Evolutionary conservation across 2,113 vertebrate genomes (phyloP).

Genomic region (Phyllopteryx taeniolatus): DNA sequence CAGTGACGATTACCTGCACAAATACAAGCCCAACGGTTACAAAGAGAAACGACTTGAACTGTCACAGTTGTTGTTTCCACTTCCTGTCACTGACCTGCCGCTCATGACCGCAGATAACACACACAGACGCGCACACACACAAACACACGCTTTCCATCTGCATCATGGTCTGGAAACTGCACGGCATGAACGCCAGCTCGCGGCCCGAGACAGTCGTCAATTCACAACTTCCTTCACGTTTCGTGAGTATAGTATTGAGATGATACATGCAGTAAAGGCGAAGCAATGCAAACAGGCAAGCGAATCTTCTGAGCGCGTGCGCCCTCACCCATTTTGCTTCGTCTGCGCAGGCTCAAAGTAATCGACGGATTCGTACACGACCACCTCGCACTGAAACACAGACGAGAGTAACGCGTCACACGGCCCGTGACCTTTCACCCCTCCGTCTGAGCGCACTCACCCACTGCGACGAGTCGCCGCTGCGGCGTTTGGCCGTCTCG

Average conservation of each 20-base stretch:
- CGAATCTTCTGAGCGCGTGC: neutral
- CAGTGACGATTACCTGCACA: neutral
- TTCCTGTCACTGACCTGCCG: slow-evolving; percentile 52
- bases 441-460: slow-evolving; percentile 35
- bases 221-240: neutral
- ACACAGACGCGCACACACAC: neutral
- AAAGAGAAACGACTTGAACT: neutral
- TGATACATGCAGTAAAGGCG: neutral
- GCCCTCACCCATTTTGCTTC: slow-evolving; percentile 32
- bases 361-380: slow-evolving; percentile 54
- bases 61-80: slow-evolving; percentile 37
- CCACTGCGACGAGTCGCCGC: slow-evolving; percentile 56
- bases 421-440: neutral
- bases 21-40: neutral
- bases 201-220: neutral
- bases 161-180: neutral
- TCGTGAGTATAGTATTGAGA: neutral
- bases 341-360: slow-evolving; percentile 46
- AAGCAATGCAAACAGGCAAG: neutral
- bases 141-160: slow-evolving; percentile 39
- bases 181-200: neutral
- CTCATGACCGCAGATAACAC: neutral
- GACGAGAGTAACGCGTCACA: neutral
- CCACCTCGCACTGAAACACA: slow-evolving; percentile 54
- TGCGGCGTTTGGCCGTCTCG: slow-evolving; percentile 52